Evolutionary conservation across 2,113 vertebrate genomes (phyloP), one percentile per base, ranked within the genome.

Genomic region (Cettia cetti): DNA sequence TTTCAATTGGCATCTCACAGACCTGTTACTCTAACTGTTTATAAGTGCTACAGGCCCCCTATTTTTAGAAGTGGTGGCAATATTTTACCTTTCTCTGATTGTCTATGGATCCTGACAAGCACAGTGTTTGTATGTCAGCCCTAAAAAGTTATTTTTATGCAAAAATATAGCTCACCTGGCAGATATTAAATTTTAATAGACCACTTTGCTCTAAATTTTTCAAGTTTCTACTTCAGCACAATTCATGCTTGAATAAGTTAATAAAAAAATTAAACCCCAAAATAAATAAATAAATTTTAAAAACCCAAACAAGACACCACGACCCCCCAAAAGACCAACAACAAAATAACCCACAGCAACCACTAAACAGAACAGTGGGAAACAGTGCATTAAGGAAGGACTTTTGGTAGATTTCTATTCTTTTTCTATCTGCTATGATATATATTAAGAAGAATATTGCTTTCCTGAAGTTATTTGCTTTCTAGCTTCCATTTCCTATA

Each of bases 401-500:
- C 11, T 90, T 86, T 23, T 17, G 23, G 52, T 80, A 13, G 12
- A 83, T 87, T 76, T 92, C n/a, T 96, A 4, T 78, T 92, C 42
- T 94, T 92, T 85, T 47, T 75, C 76, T 86, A 49, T 64, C 59
- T 89, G n/a, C 20, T 82, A 40, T 72, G 52, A 53, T 77, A 80
- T 45, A 44, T 79, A 69, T 44, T 9, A 63, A 81, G 61, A 88
- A 89, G 9, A 83, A 52, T 81, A 95, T 78, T 93, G 74, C 71
- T 96, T 93, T 95, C 56, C 28, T 90, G n/a, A 87, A 94, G 50
- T 83, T 93, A 65, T 81, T 90, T 89, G 24, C 39, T 94, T 91
- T 92, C 82, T 74, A 93, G 26, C 42, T 86, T 94, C 61, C 60
- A 53, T 90, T 97, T 96, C 91, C 88, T 94, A 95, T 89, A 94